phyloP scores from a whole-genome alignment of 1,140 invertebrate genomes.

The Neodiprion virginianus region DNA sequence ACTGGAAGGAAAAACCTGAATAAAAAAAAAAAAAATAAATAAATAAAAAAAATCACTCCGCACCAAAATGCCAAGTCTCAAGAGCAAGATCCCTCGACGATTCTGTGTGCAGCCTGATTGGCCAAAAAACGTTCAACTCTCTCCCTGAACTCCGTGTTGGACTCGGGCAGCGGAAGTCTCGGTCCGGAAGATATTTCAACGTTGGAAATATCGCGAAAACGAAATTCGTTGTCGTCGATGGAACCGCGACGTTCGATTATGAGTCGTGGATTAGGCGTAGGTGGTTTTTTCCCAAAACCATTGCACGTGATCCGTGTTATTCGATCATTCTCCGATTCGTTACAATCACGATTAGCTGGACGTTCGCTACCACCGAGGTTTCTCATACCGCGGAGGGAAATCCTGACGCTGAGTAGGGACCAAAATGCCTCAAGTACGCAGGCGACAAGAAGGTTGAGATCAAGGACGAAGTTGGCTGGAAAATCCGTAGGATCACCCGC shows the following conservation, averaged over 20 bases:
- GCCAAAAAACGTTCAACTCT: slow-evolving; percentile 49
- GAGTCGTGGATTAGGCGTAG: slow-evolving; percentile 41
- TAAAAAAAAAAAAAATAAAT: too few relatives aligned
- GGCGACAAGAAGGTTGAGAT: slow-evolving; percentile 67
- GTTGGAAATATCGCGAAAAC: too few relatives aligned
- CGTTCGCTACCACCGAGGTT: slow-evolving; percentile 36
- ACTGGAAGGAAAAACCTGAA: too few relatives aligned
- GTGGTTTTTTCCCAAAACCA: slow-evolving; percentile 14
- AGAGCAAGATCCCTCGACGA: slow-evolving; percentile 32
- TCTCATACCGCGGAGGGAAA: slow-evolving; percentile 68
- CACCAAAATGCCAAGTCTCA: neutral
- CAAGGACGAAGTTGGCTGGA: slow-evolving; percentile 48
- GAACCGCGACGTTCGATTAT: too few relatives aligned
- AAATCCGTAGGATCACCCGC: neutral
- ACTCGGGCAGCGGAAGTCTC: slow-evolving; percentile 45
- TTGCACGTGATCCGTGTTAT: too few relatives aligned
- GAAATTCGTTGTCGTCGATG: too few relatives aligned
- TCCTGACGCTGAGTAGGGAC: slow-evolving; percentile 66
- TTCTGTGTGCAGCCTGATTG: slow-evolving; percentile 43
- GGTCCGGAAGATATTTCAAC: slow-evolving; percentile 20
- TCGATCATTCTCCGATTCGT: too few relatives aligned
- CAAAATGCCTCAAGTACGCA: slow-evolving; percentile 66
- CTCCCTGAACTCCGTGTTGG: slow-evolving; percentile 45
- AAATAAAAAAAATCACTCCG: too few relatives aligned
- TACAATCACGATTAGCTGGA: too few relatives aligned